Percentiles rank a stretch among this genome's conserved stretches.
Evolutionary conservation across 2,113 vertebrate species (phyloP).

Genomic region (Chionodraco myersi): DNA sequence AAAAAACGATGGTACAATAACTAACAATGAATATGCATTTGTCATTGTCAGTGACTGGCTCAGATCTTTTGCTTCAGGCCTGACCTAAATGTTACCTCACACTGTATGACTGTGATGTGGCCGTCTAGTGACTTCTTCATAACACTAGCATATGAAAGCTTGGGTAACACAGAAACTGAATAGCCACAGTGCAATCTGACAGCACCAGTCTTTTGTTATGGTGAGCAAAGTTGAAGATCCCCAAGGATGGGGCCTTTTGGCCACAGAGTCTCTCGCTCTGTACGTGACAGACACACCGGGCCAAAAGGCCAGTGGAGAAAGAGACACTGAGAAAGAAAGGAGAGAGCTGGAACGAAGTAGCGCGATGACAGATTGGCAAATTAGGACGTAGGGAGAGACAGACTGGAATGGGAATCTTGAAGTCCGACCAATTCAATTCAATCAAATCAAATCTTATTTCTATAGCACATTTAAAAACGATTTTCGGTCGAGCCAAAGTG

Average conservation of each 20-base stretch:
- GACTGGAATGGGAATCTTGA: constrained; percentile 39
- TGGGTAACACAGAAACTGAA: constrained; percentile 57
- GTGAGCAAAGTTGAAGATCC: constrained; percentile 55
- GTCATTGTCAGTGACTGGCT: constrained; percentile 25
- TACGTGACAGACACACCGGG: constrained; percentile 44
- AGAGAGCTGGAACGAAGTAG: constrained; percentile 19
- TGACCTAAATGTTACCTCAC: constrained; percentile 31
- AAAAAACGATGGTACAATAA: constrained; percentile 1
- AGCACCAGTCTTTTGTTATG: constrained; percentile 54
- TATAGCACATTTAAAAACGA: no score
- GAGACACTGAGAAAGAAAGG: constrained; percentile 32
- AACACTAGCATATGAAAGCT: constrained; percentile 43
- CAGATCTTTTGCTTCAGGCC: constrained; percentile 36
- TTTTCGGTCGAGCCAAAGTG: no score
- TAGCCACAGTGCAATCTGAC: constrained; percentile 45
- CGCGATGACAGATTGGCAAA: constrained; percentile 62
- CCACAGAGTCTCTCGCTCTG: constrained; percentile 27
- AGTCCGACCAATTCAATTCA: background rate
- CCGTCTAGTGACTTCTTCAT: constrained; percentile 49
- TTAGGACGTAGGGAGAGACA: constrained; percentile 40
- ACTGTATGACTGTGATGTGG: constrained; percentile 43
- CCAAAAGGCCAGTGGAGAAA: constrained; percentile 54
- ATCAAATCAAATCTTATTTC: no score
- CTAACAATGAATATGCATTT: constrained; percentile 6
- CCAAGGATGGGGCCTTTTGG: constrained; percentile 42